Base-by-base conservation (phyloP, 2,888 invertebrate species). In the Parnassius glacialis region DNA sequence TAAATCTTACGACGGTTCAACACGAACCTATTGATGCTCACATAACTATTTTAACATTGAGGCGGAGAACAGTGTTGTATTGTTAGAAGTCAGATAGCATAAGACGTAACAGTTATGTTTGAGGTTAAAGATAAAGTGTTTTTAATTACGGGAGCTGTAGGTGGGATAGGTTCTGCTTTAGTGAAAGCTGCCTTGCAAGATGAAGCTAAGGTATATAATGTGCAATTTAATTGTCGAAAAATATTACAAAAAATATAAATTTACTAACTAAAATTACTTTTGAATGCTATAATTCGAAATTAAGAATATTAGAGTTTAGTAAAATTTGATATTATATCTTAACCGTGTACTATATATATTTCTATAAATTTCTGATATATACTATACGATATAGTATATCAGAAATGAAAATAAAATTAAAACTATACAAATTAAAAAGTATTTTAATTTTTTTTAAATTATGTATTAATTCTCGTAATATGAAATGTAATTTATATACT, bases 131-230 rank as follows among this genome's bases (percentile, higher is more conserved):
- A 78, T 64, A 85, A 85, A 74, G 83, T 88, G 1, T 74, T 85
- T 59, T 65, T 90, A 20, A 72, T 89, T 7, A 90, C 89, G 1
- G 89, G 89, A 0, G 89, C 81, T 0, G 85, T 88, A 0, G 78
- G 77, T 0, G 89, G 89, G 0, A 87, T 90, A 0, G 89, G 89
- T 0, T 83, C 85, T 44, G 83, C 79, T 1, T 68, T 85, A 0
- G 84, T 83, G 0, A 70, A 68, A 34, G 77, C 80, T 0, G 76
- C 87, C 51, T 57, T 84, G 52, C 73, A 83, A 3, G 78, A 79
- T 64, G 84, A 83, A 41, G 87, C 85, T 2, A 85, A 85, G 75
- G 89, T 87, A 69, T 34, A 34, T 34, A 34, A 42, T 2, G 44
- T 47, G 13, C 9, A 11, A 51, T 5, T 20, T 0, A 50, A 25